Percentiles rank a stretch among this genome's conserved stretches.
These are phyloP conservation scores for Aleiodes testaceus DNA, from an alignment of 2,888 invertebrate genomes.

Conservation along the genomic window DNA sequence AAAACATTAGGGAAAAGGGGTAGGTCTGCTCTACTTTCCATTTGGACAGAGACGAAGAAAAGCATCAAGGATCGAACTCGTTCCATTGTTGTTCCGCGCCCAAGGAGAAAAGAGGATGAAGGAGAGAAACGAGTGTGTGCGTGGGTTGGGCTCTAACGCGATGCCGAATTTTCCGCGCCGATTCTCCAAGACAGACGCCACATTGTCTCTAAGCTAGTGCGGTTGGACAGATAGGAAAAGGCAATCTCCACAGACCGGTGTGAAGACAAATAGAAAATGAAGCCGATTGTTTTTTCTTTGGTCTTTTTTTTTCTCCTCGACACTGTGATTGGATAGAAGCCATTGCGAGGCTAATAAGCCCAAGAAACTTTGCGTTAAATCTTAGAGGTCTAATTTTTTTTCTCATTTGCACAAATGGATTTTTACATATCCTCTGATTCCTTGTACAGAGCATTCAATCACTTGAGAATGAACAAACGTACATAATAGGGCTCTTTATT, in stretches of 20 bases:
- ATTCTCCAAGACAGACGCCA: slow-evolving; percentile 59
- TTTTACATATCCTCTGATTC: too few species aligned
- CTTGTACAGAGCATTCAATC: too few species aligned
- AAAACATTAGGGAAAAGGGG: slow-evolving; percentile 3
- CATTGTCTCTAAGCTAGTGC: slow-evolving; percentile 56
- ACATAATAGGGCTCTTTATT: background rate
- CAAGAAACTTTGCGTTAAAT: too few species aligned
- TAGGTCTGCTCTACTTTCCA: slow-evolving; percentile 41
- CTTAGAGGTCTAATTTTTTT: too few species aligned
- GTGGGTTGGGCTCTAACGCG: slow-evolving; percentile 55
- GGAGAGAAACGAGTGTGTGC: slow-evolving; percentile 31
- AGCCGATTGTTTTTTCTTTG: slow-evolving; percentile 7
- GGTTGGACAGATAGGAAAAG: slow-evolving; percentile 32
- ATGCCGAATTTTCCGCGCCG: slow-evolving; percentile 60
- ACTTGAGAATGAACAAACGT: too few species aligned
- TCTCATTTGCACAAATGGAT: too few species aligned
- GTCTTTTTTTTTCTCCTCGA: background rate
- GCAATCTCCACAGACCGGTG: slow-evolving; percentile 12
- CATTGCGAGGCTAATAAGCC: too few species aligned
- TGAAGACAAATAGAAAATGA: slow-evolving; percentile 25
- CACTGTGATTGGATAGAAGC: too few species aligned
- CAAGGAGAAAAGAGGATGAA: slow-evolving; percentile 32
- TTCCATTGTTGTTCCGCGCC: slow-evolving; percentile 43
- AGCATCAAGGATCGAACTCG: slow-evolving; percentile 40
- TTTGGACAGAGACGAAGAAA: slow-evolving; percentile 40